Evolutionary conservation across 2,888 invertebrate genomes (phyloP), one percentile per base, ranked within the genome.

Genomic region (Rugalucina vietnamica): DNA sequence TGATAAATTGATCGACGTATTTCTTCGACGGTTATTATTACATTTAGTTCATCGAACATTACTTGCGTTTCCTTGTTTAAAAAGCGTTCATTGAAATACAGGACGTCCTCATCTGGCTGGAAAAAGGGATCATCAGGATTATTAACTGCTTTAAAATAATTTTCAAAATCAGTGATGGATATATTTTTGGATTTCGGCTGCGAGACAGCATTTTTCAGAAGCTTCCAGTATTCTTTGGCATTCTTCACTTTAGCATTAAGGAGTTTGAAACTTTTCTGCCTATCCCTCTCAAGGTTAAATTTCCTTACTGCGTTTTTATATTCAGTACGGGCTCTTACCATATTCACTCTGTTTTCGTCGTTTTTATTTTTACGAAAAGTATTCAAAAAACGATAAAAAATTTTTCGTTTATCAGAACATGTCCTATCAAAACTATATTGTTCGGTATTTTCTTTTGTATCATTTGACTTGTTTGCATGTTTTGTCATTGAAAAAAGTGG

Each of bases 161-260:
- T 29, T 18, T 60, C 60, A 27, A 60, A 60, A 27, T 27, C 5
- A 60, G 8, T 21, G 1, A 29, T 8, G 12, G 60, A 60, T 12
- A 60, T 3, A 27, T 29, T 3, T 60, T 60, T 60, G 4, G 60
- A 32, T 21, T 60, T 60, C 8, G 60, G 21, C 5, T 27, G 29
- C 5, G 5, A 8, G 1, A 60, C 60, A 18, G 60, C 27, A 5
- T 60, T 32, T 27, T 60, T 60, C 8, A 60, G 29, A 1, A 60
- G 27, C 29, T 60, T 60, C 60, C 60, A 60, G 18, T 60, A 60
- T 29, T 60, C 60, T 21, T 74, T 74, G 2, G 74, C 74, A 74
- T 74, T 54, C 18, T 50, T 74, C 1, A 49, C 12, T 74, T 74
- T 74, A 2, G 54, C 74, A 21, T 74, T 24, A 8, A 74, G 18